Conservation (phyloP, 2,113 vertebrate species). For the Peucedramus taeniatus region DNA sequence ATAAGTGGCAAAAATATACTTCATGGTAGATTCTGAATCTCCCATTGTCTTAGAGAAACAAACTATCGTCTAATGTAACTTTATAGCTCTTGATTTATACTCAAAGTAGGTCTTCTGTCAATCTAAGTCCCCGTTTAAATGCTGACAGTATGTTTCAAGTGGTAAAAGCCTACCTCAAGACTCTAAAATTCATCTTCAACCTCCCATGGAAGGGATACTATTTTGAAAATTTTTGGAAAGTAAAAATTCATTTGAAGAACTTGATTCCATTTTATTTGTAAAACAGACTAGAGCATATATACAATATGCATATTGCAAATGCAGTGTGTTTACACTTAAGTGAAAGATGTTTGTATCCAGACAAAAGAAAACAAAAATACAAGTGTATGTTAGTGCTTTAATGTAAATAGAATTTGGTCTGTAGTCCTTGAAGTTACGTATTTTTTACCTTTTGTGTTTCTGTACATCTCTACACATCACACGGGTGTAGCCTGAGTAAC, state of each 20-base stretch:
- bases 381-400: background rate
- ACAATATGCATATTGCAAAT: background rate
- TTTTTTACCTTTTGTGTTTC: background rate
- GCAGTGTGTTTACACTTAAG: background rate
- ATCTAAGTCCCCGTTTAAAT: background rate
- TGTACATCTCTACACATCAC: rapidly evolving
- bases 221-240: background rate
- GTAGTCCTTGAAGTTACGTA: background rate
- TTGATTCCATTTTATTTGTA: background rate
- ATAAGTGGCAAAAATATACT: background rate
- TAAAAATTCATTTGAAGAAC: background rate
- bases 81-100: background rate
- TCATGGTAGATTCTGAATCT: background rate
- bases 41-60: background rate
- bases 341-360: background rate
- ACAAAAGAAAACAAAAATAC: background rate
- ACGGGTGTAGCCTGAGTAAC: background rate
- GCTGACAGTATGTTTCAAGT: background rate
- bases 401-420: background rate
- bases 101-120: background rate
- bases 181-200: background rate
- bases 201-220: rapidly evolving
- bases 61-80: background rate
- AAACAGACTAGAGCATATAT: background rate
- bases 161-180: background rate